Evolutionary conservation across 2,797 vertebrate genomes (phyloP).

Genomic region (Labeo calbasu): DNA sequence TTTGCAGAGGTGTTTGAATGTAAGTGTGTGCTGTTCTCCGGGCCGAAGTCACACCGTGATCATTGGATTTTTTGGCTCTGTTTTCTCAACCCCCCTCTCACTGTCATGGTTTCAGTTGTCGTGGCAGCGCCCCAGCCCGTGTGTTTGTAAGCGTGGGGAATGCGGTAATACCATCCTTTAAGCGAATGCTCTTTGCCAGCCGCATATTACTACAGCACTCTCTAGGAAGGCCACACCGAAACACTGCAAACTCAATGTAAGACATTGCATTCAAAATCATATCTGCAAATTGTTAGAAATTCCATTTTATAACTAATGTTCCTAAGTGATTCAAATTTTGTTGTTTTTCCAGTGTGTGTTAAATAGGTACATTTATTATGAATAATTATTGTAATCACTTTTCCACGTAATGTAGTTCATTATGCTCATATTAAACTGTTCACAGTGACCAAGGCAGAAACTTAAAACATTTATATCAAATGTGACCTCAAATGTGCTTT

Average conservation of each 20-base stretch:
- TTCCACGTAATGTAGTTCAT: neutral
- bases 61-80: slow-evolving; percentile 33
- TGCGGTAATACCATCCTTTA: slow-evolving; percentile 47
- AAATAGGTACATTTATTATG: neutral
- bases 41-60: neutral
- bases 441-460: neutral
- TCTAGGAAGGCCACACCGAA: slow-evolving; percentile 2
- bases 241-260: neutral
- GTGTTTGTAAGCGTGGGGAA: slow-evolving; percentile 38
- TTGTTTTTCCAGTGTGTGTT: neutral
- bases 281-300: neutral
- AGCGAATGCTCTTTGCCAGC: slow-evolving; percentile 36
- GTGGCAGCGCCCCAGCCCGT: slow-evolving; percentile 36
- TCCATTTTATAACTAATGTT: neutral
- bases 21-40: neutral
- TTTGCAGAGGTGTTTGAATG: slow-evolving; percentile 19
- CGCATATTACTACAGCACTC: slow-evolving; percentile 15
- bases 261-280: neutral
- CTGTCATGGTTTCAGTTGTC: slow-evolving; percentile 49
- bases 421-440: neutral
- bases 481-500: neutral
- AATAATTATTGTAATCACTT: neutral
- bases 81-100: slow-evolving; percentile 42
- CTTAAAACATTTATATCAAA: neutral
- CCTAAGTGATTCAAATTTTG: neutral